Base-by-base conservation (phyloP, 1,140 invertebrate species). In the Leptopilina boulardi region DNA sequence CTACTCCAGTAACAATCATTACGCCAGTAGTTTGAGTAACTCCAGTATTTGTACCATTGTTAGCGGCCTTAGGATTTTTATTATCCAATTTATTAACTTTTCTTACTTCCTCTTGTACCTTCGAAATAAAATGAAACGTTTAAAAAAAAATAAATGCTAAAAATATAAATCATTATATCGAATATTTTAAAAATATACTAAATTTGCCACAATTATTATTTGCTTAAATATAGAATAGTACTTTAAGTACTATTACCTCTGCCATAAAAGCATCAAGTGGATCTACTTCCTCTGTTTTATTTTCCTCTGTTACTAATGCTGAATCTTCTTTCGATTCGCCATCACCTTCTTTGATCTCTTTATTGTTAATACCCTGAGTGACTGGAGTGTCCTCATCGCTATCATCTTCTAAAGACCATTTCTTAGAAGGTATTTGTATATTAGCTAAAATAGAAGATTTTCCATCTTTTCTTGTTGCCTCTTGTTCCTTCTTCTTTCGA, bases 251-350 rank as follows among this genome's bases (percentile, higher is more conserved):
- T n/a, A n/a, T 38, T 70, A 93, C 93, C 89, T 93, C 97, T 88
- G 95, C 94, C 98, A 99, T 99, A 87, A 96, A 99, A 8, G 98
- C 98, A 94, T 99, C 98, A 6, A 99, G 91, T 13, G 98, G 97
- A 93, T 99, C 98, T 70, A 98, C 94, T 89, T 99, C 97, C 79
- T 97, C 92, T 78, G 93, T 92, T 70, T 90, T 91, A 34, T 88
- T 88, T 82, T 87, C 86, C 41, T 86, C 90, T 77, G 92, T 89
- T 77, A 13, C 15, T n/a, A 66, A n/a, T 66, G 89, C 87, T 76
- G 91, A 85, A 85, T 87, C 90, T 84, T 83, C 92, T 83, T 93
- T 93, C 71, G 92, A 84, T 80, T 92, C 91, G 73, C 86, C 92
- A 70, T 93, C 91, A 66, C 92, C 92, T 84, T 90, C 92, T 84